These are phyloP conservation scores for Lophius piscatorius DNA, from an alignment of 2,113 vertebrate species.

Conservation along the genomic window DNA sequence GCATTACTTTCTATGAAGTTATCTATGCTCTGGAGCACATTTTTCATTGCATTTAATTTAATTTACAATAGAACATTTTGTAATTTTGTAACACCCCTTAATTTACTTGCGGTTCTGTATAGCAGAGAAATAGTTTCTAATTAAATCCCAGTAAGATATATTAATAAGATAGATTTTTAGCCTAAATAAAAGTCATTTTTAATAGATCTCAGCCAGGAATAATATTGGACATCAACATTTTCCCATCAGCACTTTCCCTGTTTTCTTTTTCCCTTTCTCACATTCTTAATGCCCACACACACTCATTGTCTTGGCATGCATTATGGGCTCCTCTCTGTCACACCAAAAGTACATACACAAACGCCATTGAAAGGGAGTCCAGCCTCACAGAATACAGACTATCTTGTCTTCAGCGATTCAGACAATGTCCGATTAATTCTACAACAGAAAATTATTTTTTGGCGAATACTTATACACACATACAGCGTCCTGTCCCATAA, in stretches of 20 bases:
- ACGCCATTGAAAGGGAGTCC: conserved; percentile 20
- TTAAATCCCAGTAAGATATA: background rate
- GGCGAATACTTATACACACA: background rate
- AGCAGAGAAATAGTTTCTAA: background rate
- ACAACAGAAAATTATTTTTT: background rate
- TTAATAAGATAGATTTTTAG: background rate
- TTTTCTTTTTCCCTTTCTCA: conserved; percentile 17
- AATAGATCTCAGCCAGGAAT: background rate
- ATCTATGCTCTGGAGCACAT: background rate
- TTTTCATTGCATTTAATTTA: background rate
- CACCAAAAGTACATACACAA: background rate
- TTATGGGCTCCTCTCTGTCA: conserved; percentile 16
- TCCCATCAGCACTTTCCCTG: conserved; percentile 1
- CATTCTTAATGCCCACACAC: conserved; percentile 59
- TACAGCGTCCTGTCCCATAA: background rate
- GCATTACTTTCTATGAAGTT: background rate
- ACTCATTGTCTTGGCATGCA: conserved; percentile 41
- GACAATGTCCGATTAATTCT: conserved; percentile 1
- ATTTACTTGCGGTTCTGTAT: background rate
- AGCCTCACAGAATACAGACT: conserved; percentile 30
- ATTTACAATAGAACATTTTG: background rate
- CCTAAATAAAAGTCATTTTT: background rate
- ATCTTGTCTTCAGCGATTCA: conserved; percentile 36
- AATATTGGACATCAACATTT: conserved; percentile 7
- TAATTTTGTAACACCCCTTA: background rate